Percentiles rank a stretch among this genome's conserved stretches.
These are phyloP conservation scores for Varecia variegata DNA, from an alignment of 2,797 vertebrate genomes.

Conservation along the genomic window DNA sequence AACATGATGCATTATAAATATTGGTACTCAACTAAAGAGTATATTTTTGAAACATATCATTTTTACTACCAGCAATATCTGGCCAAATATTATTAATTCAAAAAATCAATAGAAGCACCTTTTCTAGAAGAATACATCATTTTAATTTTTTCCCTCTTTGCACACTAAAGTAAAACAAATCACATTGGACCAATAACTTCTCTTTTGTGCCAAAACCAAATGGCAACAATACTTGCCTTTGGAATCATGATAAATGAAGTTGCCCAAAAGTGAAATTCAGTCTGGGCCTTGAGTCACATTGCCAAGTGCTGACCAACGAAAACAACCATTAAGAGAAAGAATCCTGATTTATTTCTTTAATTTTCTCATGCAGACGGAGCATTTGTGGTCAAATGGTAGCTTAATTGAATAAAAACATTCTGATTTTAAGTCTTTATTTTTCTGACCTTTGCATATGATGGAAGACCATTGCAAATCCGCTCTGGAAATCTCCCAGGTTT, in stretches of 20 bases:
- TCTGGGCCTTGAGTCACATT: conserved; percentile 12
- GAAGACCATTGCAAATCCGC: conserved; percentile 52
- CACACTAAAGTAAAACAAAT: neutral
- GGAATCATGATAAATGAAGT: conserved; percentile 74
- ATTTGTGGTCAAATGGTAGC: conserved; percentile 62
- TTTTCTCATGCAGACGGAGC: conserved; percentile 65
- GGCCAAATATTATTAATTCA: neutral
- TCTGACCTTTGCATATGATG: conserved; percentile 23
- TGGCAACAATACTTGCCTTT: conserved; percentile 56
- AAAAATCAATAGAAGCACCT: neutral
- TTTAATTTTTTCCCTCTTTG: neutral
- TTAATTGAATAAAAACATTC: conserved; percentile 73
- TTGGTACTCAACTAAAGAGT: neutral
- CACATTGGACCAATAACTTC: conserved; percentile 28
- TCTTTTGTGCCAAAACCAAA: conserved; percentile 44
- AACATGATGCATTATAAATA: neutral
- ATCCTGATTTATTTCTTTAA: conserved; percentile 72
- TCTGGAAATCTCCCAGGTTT: conserved; percentile 33
- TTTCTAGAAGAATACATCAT: neutral
- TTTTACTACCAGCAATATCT: neutral
- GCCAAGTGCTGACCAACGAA: conserved; percentile 31
- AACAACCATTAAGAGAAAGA: conserved; percentile 58
- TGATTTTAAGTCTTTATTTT: conserved; percentile 64
- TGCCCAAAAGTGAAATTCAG: conserved; percentile 59
- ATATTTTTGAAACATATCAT: neutral